Conservation (phyloP, 2,113 vertebrate species). For the Myanophis thanlyinensis region DNA sequence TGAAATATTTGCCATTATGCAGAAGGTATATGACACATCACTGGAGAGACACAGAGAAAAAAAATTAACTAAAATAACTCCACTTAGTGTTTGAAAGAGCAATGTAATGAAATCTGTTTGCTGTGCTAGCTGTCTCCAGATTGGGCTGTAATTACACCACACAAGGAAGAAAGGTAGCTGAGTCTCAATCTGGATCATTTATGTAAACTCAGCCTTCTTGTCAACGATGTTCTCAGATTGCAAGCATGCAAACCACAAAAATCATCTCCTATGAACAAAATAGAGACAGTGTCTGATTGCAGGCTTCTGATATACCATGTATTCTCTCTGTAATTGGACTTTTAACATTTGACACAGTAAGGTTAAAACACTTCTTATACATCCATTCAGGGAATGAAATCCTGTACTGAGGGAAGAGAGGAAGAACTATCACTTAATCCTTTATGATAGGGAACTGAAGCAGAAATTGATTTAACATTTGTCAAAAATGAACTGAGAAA, state of each 20-base stretch:
- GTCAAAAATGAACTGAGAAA: constrained; percentile 26
- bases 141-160: constrained; percentile 88
- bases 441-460: constrained; percentile 25
- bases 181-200: constrained; percentile 77
- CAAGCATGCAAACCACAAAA: constrained; percentile 78
- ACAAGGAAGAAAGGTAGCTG: constrained; percentile 79
- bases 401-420: constrained; percentile 15
- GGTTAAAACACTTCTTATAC: constrained; percentile 64
- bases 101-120: constrained; percentile 84
- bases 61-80: constrained; percentile 74
- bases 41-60: constrained; percentile 39
- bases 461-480: constrained; percentile 36
- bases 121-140: constrained; percentile 83
- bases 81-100: constrained; percentile 71
- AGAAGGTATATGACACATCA: constrained; percentile 47
- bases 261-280: constrained; percentile 79
- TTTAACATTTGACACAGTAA: constrained; percentile 63
- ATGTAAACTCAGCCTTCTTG: constrained; percentile 84
- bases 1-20: constrained; percentile 45
- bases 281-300: constrained; percentile 72
- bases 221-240: constrained; percentile 76
- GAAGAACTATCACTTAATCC: constrained; percentile 8
- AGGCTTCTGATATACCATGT: constrained; percentile 62
- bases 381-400: constrained; percentile 32
- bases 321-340: constrained; percentile 64